Evolutionary conservation across 2,113 vertebrate genomes (phyloP).

Genomic region (Physeter macrocephalus): DNA sequence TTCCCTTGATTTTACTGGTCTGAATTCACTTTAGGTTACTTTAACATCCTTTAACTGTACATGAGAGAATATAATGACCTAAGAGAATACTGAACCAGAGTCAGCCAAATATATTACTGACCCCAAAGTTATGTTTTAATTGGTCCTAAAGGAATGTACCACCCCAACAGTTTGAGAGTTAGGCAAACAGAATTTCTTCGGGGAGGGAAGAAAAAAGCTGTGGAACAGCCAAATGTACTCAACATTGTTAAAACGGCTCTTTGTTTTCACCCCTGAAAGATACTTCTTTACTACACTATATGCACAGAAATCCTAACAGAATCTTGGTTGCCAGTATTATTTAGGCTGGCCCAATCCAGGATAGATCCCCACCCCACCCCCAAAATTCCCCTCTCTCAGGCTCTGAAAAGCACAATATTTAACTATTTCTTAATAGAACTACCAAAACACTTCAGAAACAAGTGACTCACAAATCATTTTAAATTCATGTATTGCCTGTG

Average conservation of each 20-base stretch:
- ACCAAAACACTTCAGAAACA: constrained; percentile 72
- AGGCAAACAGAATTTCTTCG: constrained; percentile 63
- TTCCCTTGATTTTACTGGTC: constrained; percentile 72
- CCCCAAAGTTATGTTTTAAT: constrained; percentile 64
- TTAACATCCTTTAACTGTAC: constrained; percentile 68
- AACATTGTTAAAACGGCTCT: constrained; percentile 71
- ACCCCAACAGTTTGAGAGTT: constrained; percentile 63
- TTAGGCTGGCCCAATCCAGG: constrained; percentile 64
- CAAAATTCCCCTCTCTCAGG: constrained; percentile 48
- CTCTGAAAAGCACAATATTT: constrained; percentile 68
- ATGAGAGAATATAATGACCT: constrained; percentile 67
- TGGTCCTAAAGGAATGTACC: constrained; percentile 76
- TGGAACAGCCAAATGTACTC: constrained; percentile 59
- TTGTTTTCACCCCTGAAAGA: constrained; percentile 56
- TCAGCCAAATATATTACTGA: constrained; percentile 62
- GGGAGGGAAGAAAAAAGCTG: constrained; percentile 60
- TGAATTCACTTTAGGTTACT: constrained; percentile 62
- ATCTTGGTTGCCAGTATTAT: constrained; percentile 63
- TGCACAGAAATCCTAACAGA: constrained; percentile 69
- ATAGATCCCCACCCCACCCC: constrained; percentile 30
- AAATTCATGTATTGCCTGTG: constrained; percentile 83
- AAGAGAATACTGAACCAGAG: constrained; percentile 72
- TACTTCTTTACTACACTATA: constrained; percentile 68
- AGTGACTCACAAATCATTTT: constrained; percentile 77
- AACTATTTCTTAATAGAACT: constrained; percentile 66